Percentiles rank a stretch among this genome's conserved stretches.
These are phyloP conservation scores for Crossocerus cetratus DNA, from an alignment of 2,888 invertebrate species.

Conservation along the genomic window DNA sequence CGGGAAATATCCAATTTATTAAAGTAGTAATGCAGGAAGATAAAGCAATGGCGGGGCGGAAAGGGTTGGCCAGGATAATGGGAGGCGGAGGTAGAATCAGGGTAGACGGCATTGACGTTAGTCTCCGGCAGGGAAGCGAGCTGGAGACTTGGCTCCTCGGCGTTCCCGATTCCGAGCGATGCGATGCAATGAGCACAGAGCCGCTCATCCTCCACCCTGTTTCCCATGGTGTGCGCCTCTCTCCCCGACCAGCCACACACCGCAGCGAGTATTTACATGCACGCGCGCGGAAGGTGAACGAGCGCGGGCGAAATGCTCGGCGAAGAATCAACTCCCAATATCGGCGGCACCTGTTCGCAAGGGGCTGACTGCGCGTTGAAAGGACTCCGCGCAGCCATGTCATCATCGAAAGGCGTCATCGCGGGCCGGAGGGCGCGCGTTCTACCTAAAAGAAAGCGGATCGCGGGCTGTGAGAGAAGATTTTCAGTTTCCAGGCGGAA, in stretches of 20 bases:
- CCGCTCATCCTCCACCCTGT: no score
- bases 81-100: no score
- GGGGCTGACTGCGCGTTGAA: background rate
- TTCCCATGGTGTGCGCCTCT: background rate
- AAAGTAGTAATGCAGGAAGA: no score
- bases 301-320: background rate
- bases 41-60: no score
- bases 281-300: no score
- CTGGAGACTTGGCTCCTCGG: background rate
- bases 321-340: conserved; percentile 2
- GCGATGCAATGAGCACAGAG: background rate
- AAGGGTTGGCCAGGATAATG: no score
- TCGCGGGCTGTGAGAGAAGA: background rate
- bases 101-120: no score
- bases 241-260: background rate
- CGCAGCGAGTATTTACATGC: background rate
- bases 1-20: no score
- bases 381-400: background rate
- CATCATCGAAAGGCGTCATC: background rate
- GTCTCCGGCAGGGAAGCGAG: no score
- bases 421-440: background rate
- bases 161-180: conserved; percentile 4
- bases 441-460: background rate
- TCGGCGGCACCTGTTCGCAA: conserved; percentile 2
- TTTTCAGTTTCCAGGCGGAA: background rate